These are phyloP conservation scores for Heteromurus nitidus DNA, from an alignment of 2,888 invertebrate species.

Conservation along the genomic window DNA sequence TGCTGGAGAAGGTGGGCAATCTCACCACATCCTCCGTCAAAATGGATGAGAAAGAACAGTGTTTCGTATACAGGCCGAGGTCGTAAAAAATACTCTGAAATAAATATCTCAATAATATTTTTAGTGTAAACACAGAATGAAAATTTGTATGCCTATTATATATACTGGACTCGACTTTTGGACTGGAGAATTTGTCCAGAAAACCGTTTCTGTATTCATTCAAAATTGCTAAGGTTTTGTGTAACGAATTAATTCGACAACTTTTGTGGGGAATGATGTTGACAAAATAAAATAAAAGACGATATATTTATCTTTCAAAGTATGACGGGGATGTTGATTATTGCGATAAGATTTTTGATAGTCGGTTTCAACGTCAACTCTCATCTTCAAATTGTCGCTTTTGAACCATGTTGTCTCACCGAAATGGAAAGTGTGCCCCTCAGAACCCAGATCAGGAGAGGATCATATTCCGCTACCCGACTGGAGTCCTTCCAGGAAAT, in stretches of 20 bases:
- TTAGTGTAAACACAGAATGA: too few species aligned
- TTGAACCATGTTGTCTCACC: slow-evolving; percentile 9
- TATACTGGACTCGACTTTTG: too few species aligned
- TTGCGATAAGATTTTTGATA: background rate
- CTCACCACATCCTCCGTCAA: slow-evolving; percentile 10
- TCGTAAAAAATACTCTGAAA: slow-evolving; percentile 6
- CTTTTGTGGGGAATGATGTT: background rate
- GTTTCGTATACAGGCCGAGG: slow-evolving; percentile 39
- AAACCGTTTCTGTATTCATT: too few species aligned
- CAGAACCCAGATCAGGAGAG: background rate
- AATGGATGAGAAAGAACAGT: slow-evolving; percentile 11
- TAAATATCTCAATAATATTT: slow-evolving; percentile 6
- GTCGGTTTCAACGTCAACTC: too few species aligned
- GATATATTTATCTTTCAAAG: too few species aligned
- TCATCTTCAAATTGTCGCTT: too few species aligned
- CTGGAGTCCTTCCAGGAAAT: slow-evolving; percentile 29
- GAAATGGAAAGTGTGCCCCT: background rate
- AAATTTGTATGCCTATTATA: too few species aligned
- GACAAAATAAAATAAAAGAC: too few species aligned
- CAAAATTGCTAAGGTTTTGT: too few species aligned
- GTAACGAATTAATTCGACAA: too few species aligned
- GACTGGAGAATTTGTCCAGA: too few species aligned
- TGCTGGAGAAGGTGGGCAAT: background rate
- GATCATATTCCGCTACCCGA: slow-evolving; percentile 12
- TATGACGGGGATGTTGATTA: background rate